phyloP scores from a whole-genome alignment of 1,140 invertebrate genomes.

The Brachionus asplanchnoidis region DNA sequence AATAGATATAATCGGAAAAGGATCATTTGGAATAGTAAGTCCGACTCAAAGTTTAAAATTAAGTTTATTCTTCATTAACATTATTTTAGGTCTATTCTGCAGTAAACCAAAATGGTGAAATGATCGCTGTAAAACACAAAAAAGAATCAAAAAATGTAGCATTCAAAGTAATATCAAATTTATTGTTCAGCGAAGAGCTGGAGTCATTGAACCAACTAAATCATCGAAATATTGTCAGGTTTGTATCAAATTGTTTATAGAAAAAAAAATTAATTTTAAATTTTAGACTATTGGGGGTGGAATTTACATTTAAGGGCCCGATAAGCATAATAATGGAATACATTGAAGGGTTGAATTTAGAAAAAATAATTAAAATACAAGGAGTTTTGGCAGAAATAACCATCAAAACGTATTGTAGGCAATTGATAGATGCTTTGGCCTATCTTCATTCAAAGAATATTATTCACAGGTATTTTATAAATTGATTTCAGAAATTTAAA shows the following conservation, averaged over 20 bases:
- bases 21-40: conserved; percentile 30
- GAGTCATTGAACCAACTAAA: conserved; percentile 1
- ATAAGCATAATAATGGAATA: conserved; percentile 36
- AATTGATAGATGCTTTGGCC: conserved; percentile 2
- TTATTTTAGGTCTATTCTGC: conserved; percentile 3
- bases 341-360: background rate
- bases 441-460: conserved; percentile 27
- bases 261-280: background rate
- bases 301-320: background rate
- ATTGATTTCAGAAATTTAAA: background rate
- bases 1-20: background rate
- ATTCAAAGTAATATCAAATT: background rate
- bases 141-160: conserved; percentile 1
- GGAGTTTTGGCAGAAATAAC: background rate
- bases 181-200: background rate
- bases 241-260: background rate
- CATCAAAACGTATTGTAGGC: background rate
- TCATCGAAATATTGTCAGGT: conserved; percentile 36
- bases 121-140: conserved; percentile 20
- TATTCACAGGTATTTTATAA: conserved; percentile 8
- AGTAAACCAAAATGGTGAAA: background rate
- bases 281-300: background rate
- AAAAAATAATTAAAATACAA: background rate
- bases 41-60: background rate
- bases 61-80: background rate